Evolutionary conservation across 2,888 invertebrate genomes (phyloP), one percentile per base, ranked within the genome.

Genomic region (Eristalis intricaria): DNA sequence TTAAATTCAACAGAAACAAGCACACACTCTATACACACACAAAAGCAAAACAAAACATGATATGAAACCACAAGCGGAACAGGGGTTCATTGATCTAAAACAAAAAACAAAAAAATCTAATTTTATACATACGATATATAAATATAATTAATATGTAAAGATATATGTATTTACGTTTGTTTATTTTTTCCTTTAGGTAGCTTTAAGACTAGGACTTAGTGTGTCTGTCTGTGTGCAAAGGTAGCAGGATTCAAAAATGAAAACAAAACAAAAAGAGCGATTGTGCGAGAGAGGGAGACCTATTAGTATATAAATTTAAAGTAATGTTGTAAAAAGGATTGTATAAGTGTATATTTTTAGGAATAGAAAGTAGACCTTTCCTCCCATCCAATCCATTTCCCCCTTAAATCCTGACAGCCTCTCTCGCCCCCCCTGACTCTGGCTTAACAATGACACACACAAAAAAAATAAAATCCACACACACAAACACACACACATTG

Each of bases 71-170:
- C 70, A 82, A 70, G 38, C 61, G 43, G 43, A 76, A 61, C 58
- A 75, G 68, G 77, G 68, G 77, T 81, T 81, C 23, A 71, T 32
- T 74, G 69, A 60, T n/a, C n/a, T n/a, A n/a, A n/a, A n/a, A n/a
- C n/a, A 65, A 32, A 32, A 32, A 32, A 32, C 8, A 32, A 32
- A 32, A 10, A 65, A 60, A 68, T 71, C 61, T 80, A 87, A 73
- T 87, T 87, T 87, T 87, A 83, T 87, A 87, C 87, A 87, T 87
- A 82, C 63, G 32, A 86, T 78, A 85, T 74, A 74, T 60, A 69
- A 61, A 63, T 23, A 40, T 29, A 69, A 60, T 60, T 23, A 60
- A 26, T 13, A 13, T 60, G 26, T 74, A 74, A 64, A 82, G 35
- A 60, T 43, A 65, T 50, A 82, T 68, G 19, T 74, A 58, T 74